A percentile compares a stretch with the other conserved stretches of the same genome.
Evolutionary conservation across 1,140 invertebrate species (phyloP).

Genomic region (Dryas iulia): DNA sequence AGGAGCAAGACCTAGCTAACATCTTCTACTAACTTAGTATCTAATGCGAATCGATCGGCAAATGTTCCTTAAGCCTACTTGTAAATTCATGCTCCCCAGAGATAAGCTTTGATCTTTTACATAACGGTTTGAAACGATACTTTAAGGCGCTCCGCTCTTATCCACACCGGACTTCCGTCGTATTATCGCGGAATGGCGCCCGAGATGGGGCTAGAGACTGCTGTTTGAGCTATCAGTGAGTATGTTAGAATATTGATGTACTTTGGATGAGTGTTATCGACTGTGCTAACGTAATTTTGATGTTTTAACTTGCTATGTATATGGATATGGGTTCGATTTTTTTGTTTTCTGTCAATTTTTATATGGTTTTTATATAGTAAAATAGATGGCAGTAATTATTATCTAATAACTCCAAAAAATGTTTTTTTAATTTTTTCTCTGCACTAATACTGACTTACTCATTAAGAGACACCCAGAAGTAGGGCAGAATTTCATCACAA

Average conservation of each 20-base stretch:
- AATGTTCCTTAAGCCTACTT: conserved; percentile 11
- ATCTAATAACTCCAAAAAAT: no score
- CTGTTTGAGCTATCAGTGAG: conserved; percentile 4
- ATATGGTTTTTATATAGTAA: no score
- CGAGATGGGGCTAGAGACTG: conserved; percentile 9
- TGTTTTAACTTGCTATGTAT: not conserved
- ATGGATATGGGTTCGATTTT: no score
- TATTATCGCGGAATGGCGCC: conserved; percentile 19
- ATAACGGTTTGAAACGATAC: conserved; percentile 23
- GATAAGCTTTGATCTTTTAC: conserved; percentile 29
- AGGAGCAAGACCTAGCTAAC: not conserved
- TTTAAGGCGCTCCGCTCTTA: conserved; percentile 25
- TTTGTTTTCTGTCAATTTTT: no score
- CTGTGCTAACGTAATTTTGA: not conserved
- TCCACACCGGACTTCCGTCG: conserved; percentile 20
- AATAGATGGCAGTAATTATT: no score
- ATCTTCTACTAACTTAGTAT: not conserved
- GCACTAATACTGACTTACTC: no score
- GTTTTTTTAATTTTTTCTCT: not conserved
- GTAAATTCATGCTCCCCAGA: conserved; percentile 15
- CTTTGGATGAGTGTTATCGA: not conserved
- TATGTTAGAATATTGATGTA: not conserved
- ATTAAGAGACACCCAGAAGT: not conserved
- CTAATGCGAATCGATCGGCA: conserved; percentile 9
- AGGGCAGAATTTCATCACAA: not conserved